phyloP scores from a whole-genome alignment of 2,888 invertebrate species.

The Oscheius sp. region DNA sequence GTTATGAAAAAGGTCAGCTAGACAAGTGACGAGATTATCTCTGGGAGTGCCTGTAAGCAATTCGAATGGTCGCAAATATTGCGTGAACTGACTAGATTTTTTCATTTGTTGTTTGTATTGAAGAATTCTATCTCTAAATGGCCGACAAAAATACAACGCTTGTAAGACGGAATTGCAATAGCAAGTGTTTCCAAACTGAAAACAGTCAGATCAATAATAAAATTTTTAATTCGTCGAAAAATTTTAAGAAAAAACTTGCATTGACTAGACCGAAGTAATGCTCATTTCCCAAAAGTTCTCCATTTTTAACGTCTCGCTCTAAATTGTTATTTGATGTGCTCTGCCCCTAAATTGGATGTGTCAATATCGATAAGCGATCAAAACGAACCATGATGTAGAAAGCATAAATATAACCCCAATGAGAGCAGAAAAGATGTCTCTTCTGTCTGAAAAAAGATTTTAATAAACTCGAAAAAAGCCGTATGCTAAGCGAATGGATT shows the following conservation, averaged over 20 bases:
- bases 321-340: conserved; percentile 20
- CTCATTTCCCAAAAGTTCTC: conserved; percentile 97
- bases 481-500: background rate
- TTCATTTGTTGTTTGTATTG: conserved; percentile 71
- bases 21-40: conserved; percentile 94
- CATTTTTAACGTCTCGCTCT: conserved; percentile 75
- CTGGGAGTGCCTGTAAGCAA: conserved; percentile 74
- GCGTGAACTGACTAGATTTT: conserved; percentile 31
- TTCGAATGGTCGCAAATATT: conserved; percentile 50
- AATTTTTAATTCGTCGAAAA: background rate
- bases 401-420: conserved; percentile 7
- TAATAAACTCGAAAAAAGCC: background rate
- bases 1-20: conserved; percentile 97
- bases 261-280: conserved; percentile 99
- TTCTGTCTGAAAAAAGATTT: background rate
- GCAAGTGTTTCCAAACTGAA: conserved; percentile 95
- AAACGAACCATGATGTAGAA: conserved; percentile 17
- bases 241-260: conserved; percentile 79
- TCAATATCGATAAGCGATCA: background rate
- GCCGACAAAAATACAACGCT: conserved; percentile 98
- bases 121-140: conserved; percentile 96
- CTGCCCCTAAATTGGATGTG: background rate
- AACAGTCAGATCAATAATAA: background rate
- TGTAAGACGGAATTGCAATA: conserved; percentile 99
- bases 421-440: conserved; percentile 13